Evolutionary conservation across 2,113 vertebrate species (phyloP).

Genomic region (Laticauda colubrina): DNA sequence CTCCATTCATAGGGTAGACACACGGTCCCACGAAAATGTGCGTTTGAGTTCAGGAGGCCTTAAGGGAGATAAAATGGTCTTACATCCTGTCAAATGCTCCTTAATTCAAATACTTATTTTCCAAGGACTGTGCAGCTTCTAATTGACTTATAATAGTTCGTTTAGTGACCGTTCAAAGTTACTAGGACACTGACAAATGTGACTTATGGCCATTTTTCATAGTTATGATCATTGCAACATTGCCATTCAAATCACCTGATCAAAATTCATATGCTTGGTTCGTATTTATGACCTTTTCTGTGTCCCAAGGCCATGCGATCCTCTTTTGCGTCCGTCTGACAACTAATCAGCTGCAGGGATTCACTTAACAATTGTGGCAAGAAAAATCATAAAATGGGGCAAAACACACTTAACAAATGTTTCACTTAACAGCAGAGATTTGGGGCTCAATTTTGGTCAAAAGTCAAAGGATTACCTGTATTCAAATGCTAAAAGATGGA

Average conservation of each 20-base stretch:
- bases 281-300: not conserved
- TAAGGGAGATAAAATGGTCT: not conserved
- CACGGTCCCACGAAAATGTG: not conserved
- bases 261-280: not conserved
- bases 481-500: not conserved
- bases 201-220: not conserved
- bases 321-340: not conserved
- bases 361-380: not conserved
- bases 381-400: not conserved
- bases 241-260: not conserved
- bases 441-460: not conserved
- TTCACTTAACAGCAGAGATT: not conserved
- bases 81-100: not conserved
- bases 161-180: not conserved
- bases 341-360: not conserved
- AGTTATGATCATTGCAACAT: not conserved
- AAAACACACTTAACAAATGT: not conserved
- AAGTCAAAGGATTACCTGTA: not conserved
- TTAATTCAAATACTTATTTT: not conserved
- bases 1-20: not conserved
- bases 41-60: not conserved
- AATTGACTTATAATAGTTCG: not conserved
- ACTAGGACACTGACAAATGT: not conserved
- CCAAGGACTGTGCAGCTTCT: not conserved
- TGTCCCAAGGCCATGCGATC: not conserved